Conservation (phyloP, 2,113 vertebrate genomes). For the Anoura caudifer region DNA sequence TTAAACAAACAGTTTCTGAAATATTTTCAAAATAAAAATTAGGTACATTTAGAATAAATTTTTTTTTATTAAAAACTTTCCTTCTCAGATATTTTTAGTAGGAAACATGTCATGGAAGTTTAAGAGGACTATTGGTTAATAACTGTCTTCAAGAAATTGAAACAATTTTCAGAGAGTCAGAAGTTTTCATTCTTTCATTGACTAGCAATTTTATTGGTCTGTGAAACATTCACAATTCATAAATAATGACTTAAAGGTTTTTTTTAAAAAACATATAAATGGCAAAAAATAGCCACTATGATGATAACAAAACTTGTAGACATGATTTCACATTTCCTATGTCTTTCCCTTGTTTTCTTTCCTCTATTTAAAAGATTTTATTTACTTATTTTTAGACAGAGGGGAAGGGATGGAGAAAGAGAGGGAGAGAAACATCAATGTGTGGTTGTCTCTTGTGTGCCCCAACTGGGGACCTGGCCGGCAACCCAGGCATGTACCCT, state of each 20-base stretch:
- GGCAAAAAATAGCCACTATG: neutral
- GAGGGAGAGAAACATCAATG: no score
- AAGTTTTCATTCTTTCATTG: neutral
- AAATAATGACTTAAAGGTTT: neutral
- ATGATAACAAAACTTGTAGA: neutral
- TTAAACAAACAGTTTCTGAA: neutral
- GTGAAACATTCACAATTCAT: neutral
- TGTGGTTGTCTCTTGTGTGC: no score
- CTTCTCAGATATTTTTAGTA: neutral
- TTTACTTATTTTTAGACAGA: no score
- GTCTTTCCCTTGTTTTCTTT: neutral
- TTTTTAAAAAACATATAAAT: neutral
- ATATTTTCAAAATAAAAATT: neutral
- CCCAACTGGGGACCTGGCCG: no score
- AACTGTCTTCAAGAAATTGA: neutral
- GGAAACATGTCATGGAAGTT: neutral
- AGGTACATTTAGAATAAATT: neutral
- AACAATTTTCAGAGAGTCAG: neutral
- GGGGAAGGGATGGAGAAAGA: no score
- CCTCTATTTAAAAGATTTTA: no score
- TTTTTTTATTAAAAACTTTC: neutral
- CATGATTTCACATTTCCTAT: neutral
- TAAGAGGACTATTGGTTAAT: neutral
- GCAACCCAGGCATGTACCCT: no score
- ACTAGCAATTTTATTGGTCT: neutral